These are phyloP conservation scores for Chalcis sispes DNA, from an alignment of 2,888 invertebrate genomes.

Conservation along the genomic window DNA sequence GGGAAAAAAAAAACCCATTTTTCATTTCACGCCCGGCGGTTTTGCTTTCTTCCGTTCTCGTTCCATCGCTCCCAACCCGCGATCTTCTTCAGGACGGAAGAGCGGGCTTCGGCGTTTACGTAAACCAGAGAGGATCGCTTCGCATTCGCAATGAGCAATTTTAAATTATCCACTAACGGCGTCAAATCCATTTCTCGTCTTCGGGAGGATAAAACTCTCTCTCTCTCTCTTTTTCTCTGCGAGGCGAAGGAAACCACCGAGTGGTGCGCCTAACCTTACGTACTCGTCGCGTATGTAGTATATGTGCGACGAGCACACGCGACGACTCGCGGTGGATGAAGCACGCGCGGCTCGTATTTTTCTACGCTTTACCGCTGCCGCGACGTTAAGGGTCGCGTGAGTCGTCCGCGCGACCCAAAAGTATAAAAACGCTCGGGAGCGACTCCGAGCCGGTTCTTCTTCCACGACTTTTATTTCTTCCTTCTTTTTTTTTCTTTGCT, in stretches of 20 bases:
- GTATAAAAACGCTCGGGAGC: conserved; percentile 38
- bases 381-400: conserved; percentile 47
- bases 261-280: neutral
- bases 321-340: conserved; percentile 2
- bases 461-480: conserved; percentile 14
- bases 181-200: conserved; percentile 46
- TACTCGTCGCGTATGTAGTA: too few relatives aligned
- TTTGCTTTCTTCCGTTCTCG: neutral
- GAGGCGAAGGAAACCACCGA: conserved; percentile 36
- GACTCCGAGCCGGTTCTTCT: conserved; percentile 34
- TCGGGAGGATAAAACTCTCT: conserved; percentile 32
- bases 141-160: conserved; percentile 43
- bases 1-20: too few relatives aligned
- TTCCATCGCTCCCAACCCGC: neutral
- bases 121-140: conserved; percentile 33
- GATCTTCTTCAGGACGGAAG: neutral
- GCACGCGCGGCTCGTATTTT: conserved; percentile 54
- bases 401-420: conserved; percentile 27
- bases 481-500: neutral
- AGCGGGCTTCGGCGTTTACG: conserved; percentile 6
- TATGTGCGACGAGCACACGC: neutral
- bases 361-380: conserved; percentile 45
- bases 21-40: neutral
- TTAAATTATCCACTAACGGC: conserved; percentile 47
- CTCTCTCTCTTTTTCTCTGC: too few relatives aligned